phyloP scores from a whole-genome alignment of 2,797 vertebrate genomes.

The Clarias platycephalus region DNA sequence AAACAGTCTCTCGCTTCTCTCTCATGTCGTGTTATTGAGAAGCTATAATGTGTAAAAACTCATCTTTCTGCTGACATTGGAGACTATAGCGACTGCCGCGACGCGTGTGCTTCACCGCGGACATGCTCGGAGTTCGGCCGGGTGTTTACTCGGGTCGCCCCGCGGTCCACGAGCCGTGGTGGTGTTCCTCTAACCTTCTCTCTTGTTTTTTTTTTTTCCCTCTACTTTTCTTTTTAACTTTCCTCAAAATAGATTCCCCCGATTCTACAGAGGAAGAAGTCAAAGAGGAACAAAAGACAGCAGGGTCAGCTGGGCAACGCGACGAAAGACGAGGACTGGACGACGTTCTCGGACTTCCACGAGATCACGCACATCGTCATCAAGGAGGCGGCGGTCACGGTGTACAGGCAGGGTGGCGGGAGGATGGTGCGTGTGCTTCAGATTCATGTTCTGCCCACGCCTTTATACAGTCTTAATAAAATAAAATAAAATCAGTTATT shows the following conservation, averaged over 20 bases:
- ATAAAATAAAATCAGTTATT: too few relatives aligned
- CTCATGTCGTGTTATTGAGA: too few relatives aligned
- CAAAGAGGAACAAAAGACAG: constrained; percentile 71
- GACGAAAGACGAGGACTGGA: constrained; percentile 68
- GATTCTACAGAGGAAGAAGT: constrained; percentile 70
- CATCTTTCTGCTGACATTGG: not conserved
- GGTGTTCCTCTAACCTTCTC: not conserved
- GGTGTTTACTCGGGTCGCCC: too few relatives aligned
- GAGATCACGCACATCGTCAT: constrained; percentile 85
- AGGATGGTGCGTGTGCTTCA: constrained; percentile 71
- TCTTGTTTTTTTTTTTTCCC: not conserved
- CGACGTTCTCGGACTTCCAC: constrained; percentile 80
- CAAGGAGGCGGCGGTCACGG: constrained; percentile 73
- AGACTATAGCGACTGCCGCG: not conserved
- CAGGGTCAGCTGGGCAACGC: constrained; percentile 62
- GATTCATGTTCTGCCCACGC: not conserved
- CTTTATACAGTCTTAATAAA: not conserved
- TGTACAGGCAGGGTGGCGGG: constrained; percentile 83
- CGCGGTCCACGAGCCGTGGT: not conserved
- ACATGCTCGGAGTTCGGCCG: too few relatives aligned
- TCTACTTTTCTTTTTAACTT: constrained; percentile 6
- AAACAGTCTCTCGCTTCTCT: too few relatives aligned
- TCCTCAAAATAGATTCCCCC: not conserved
- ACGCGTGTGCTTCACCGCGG: too few relatives aligned
- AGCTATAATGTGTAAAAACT: too few relatives aligned